Evolutionary conservation across 2,888 invertebrate species (phyloP).

Genomic region (Kryphioiulus occultus): DNA sequence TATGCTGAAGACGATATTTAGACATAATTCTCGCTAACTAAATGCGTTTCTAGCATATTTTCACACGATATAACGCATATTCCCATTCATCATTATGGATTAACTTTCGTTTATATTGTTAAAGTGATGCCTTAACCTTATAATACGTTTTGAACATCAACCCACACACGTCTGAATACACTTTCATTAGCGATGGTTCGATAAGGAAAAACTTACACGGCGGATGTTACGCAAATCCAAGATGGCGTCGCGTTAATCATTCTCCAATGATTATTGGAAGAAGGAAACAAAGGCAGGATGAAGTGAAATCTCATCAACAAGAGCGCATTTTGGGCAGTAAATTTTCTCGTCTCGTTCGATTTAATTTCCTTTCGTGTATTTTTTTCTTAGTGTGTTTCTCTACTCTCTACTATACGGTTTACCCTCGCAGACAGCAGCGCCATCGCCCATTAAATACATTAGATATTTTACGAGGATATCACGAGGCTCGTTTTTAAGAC

Average conservation of each 20-base stretch:
- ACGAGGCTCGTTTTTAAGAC: not conserved
- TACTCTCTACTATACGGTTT: too few relatives aligned
- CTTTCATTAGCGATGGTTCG: not conserved
- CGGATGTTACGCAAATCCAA: not conserved
- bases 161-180: too few relatives aligned
- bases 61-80: too few relatives aligned
- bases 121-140: too few relatives aligned
- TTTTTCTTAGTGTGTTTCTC: not conserved
- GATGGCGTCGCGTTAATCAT: slow-evolving; percentile 7
- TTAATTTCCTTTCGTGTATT: not conserved
- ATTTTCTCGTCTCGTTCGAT: not conserved
- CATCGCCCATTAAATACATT: not conserved
- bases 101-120: too few relatives aligned
- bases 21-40: too few relatives aligned
- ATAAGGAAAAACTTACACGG: not conserved
- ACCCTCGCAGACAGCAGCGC: not conserved
- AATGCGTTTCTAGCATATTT: too few relatives aligned
- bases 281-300: not conserved
- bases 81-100: too few relatives aligned
- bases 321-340: not conserved
- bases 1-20: too few relatives aligned
- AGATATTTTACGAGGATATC: not conserved
- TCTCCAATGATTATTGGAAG: not conserved
- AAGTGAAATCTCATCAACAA: slow-evolving; percentile 19
- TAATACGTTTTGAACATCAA: too few relatives aligned